Evolutionary conservation across 2,113 vertebrate species (phyloP), one percentile per base, ranked within the genome.

Genomic region (Notothenia rossii): DNA sequence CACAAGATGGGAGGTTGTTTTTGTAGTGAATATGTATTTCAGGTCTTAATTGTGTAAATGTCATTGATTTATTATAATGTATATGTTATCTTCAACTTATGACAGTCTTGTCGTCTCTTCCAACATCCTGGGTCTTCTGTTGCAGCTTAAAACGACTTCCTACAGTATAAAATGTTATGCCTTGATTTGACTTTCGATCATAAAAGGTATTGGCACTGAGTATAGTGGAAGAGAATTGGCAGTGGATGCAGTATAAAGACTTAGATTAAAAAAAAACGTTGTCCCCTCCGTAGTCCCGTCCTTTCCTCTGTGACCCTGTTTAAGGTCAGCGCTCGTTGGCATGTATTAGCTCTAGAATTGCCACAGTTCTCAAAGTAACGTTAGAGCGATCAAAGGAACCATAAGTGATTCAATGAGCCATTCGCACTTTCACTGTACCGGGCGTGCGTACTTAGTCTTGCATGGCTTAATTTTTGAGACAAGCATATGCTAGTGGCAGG

Each of bases 1-100:
- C 72, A 64, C 51, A 50, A 40, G 46, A 77, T 29, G 61, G 25
- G 64, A 59, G 59, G 33, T 50, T 51, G 64, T 65, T 66, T 82
- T 67, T 13, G 56, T 61, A 63, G 7, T 81, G 48, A 80, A 51
- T 73, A 63, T 70, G 36, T 22, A 64, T 84, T 89, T 80, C 53
- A 78, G 3, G 72, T 83, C 18, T 43, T 14, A 4, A 29, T 12
- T 43, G 53, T 69, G 53, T 75, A 50, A 10, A 59, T 50, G 74
- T 18, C 9, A 67, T 63, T 0, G 0, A 13, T 51, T 71, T 13
- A 70, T 87, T 56, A 48, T 8, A 59, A 75, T 49, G 53, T 10
- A 58, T 54, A 18, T 64, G 7, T 48, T 53, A 71, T 75, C 48
- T 10, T 51, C 20, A 62, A 61, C 25, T 1, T 46, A 36, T 67